Percentiles rank a stretch among this genome's conserved stretches.
Conservation (phyloP, 2,797 vertebrate genomes). For the Sebastes iracundus region DNA sequence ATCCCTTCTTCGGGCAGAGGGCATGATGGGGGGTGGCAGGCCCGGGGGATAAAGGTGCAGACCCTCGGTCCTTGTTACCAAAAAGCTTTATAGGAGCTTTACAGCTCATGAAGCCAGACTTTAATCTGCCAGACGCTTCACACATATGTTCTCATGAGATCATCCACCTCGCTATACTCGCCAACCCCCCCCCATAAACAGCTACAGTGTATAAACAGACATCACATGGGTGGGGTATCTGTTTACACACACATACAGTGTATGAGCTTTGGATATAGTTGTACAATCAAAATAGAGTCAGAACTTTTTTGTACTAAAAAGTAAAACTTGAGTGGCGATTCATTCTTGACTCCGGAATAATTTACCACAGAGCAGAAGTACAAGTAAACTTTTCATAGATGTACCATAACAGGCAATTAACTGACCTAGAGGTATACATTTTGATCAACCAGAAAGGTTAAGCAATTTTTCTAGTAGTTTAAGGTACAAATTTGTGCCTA, state of each 20-base stretch:
- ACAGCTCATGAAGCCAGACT: slow-evolving; percentile 63
- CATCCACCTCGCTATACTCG: slow-evolving; percentile 43
- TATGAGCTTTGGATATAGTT: background rate
- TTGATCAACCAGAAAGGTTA: background rate
- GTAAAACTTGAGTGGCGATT: background rate
- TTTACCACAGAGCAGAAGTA: background rate
- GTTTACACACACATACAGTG: background rate
- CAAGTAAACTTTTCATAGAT: background rate
- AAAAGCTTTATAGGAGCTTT: slow-evolving; percentile 74
- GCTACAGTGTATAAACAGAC: slow-evolving; percentile 25
- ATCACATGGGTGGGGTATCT: slow-evolving; percentile 27
- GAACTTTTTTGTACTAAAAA: background rate
- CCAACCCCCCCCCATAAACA: slow-evolving; percentile 19
- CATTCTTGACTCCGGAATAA: background rate
- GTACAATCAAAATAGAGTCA: background rate
- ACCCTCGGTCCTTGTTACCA: slow-evolving; percentile 54
- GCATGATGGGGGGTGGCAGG: slow-evolving; percentile 35
- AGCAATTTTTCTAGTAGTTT: background rate
- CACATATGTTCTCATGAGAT: slow-evolving; percentile 74
- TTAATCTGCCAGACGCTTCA: slow-evolving; percentile 78
- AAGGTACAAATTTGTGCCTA: background rate
- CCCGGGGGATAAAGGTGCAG: slow-evolving; percentile 54
- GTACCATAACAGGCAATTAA: no score
- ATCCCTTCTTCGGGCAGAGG: slow-evolving; percentile 35
- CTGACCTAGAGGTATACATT: background rate